These are phyloP conservation scores for Autographa pulchrina DNA, from an alignment of 2,888 invertebrate species.

Conservation along the genomic window DNA sequence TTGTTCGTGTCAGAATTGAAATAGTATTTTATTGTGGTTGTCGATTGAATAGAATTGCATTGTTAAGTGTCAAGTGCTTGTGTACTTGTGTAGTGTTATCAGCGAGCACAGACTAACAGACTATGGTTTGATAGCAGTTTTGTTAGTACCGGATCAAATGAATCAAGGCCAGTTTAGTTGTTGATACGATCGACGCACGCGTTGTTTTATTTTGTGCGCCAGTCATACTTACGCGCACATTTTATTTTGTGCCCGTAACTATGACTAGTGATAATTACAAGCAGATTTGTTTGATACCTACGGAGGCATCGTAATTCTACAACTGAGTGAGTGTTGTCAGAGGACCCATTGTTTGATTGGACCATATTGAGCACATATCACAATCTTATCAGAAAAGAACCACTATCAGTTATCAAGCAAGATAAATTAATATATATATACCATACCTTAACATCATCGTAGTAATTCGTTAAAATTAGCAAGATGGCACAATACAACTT, in stretches of 20 bases:
- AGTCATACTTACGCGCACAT: too few relatives aligned
- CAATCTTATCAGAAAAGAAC: background rate
- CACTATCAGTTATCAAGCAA: constrained; percentile 24
- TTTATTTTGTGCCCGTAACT: too few relatives aligned
- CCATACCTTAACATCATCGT: background rate
- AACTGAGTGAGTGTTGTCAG: background rate
- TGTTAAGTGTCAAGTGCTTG: background rate
- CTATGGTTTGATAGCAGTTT: background rate
- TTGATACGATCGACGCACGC: too few relatives aligned
- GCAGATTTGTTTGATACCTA: background rate
- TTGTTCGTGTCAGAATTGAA: background rate
- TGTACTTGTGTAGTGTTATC: background rate
- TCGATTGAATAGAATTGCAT: background rate
- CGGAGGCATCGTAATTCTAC: background rate
- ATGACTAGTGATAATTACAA: too few relatives aligned
- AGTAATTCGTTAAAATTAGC: constrained; percentile 2
- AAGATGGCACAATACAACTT: constrained; percentile 60
- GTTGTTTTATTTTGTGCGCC: too few relatives aligned
- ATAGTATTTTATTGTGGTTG: background rate
- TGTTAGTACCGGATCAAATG: too few relatives aligned
- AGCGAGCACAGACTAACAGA: background rate
- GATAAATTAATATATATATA: constrained; percentile 26
- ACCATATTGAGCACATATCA: background rate
- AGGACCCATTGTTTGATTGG: background rate
- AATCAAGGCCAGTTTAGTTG: too few relatives aligned